A percentile compares a stretch with the other conserved stretches of the same genome.
phyloP scores from a whole-genome alignment of 2,113 vertebrate species.

The Gopherus evgoodei region DNA sequence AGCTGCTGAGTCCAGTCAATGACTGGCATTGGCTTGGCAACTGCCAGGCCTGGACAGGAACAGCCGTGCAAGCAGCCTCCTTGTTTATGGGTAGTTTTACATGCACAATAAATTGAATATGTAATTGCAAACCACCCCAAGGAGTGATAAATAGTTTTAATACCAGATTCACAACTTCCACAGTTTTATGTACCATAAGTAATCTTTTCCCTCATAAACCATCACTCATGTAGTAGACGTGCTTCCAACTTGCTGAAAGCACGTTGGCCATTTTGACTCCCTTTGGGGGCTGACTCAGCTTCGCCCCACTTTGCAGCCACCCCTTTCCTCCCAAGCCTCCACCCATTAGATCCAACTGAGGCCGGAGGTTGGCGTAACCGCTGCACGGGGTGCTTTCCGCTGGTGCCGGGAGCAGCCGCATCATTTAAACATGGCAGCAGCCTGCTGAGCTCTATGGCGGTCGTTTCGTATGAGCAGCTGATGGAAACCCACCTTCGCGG shows the following conservation, averaged over 20 bases:
- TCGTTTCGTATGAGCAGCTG: neutral
- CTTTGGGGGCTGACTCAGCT: neutral
- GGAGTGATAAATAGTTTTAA: slow-evolving; percentile 38
- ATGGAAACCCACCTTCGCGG: neutral
- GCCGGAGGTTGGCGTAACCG: neutral
- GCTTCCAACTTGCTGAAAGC: neutral
- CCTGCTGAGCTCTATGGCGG: neutral
- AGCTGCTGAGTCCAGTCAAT: neutral
- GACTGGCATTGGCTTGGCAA: neutral
- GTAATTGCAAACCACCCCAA: neutral
- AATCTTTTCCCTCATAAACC: slow-evolving; percentile 17
- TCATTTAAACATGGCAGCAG: neutral
- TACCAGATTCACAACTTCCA: neutral
- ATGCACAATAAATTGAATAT: neutral
- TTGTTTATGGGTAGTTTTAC: neutral
- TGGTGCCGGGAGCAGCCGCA: neutral
- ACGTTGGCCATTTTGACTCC: neutral
- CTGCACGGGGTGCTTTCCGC: neutral
- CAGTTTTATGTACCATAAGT: neutral
- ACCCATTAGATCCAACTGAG: neutral
- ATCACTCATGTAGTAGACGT: neutral
- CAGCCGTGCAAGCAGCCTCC: neutral
- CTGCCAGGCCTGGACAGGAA: neutral
- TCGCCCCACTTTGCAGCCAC: neutral
- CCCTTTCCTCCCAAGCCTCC: neutral